Conservation (phyloP, 2,113 vertebrate genomes). For the Reinhardtius hippoglossoides region DNA sequence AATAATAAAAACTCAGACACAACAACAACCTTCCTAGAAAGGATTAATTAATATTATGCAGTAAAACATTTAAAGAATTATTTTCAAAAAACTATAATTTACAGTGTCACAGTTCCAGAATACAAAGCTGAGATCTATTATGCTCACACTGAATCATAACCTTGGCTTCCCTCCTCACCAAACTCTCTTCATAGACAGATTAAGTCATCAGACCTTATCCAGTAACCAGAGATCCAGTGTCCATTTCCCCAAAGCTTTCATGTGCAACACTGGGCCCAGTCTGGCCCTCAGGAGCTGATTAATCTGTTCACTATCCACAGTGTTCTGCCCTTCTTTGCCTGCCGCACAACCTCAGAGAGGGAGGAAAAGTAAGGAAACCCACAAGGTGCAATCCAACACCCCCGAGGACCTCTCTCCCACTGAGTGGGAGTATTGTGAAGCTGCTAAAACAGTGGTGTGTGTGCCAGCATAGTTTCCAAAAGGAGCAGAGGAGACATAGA, state of each 20-base stretch:
- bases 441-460: conserved; percentile 55
- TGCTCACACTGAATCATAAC: neutral
- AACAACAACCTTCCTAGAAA: neutral
- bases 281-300: conserved; percentile 55
- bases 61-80: too few species aligned
- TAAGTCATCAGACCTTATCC: conserved; percentile 57
- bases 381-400: conserved; percentile 64
- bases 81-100: neutral
- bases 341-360: conserved; percentile 6
- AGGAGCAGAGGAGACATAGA: conserved; percentile 43
- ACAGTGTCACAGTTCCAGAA: neutral
- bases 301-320: conserved; percentile 36
- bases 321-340: conserved; percentile 13
- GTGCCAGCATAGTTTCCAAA: conserved; percentile 60
- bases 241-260: conserved; percentile 64
- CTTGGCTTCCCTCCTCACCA: neutral
- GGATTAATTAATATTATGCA: too few species aligned
- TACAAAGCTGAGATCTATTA: conserved; percentile 21
- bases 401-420: conserved; percentile 37
- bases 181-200: conserved; percentile 57
- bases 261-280: conserved; percentile 58
- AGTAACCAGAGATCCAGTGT: conserved; percentile 54
- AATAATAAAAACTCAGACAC: too few species aligned
- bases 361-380: conserved; percentile 33
- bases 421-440: conserved; percentile 67